phyloP scores from a whole-genome alignment of 64 coral and sea anemone genomes.

The Porites australiensis region DNA sequence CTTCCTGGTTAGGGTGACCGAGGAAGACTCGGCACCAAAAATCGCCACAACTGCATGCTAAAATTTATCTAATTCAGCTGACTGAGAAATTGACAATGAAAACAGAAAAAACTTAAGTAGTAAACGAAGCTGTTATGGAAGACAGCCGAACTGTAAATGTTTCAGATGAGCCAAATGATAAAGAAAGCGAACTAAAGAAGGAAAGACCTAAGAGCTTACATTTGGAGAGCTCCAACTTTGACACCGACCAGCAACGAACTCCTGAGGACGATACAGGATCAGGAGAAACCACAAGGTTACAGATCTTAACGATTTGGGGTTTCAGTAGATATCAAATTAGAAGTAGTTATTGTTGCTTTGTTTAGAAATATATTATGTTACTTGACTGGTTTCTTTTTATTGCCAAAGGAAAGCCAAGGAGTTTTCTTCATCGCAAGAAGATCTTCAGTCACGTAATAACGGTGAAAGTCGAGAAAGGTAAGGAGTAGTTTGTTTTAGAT shows the following conservation, averaged over 20 bases:
- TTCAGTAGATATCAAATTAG: background rate
- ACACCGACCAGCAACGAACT: constrained; percentile 2
- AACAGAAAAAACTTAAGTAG: background rate
- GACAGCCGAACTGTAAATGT: background rate
- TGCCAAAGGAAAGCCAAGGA: constrained; percentile 24
- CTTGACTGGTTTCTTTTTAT: background rate
- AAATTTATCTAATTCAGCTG: no score
- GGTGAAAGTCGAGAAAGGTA: constrained; percentile 15
- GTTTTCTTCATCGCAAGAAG: constrained; percentile 42
- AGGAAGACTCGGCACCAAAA: background rate
- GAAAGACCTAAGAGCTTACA: constrained; percentile 24
- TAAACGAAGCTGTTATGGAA: background rate
- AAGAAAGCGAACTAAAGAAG: constrained; percentile 15
- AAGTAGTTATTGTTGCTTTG: background rate
- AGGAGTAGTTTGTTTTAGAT: background rate
- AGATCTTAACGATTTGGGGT: background rate
- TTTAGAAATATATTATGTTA: background rate
- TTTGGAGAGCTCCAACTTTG: background rate
- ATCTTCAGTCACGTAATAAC: background rate
- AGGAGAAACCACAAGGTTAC: background rate
- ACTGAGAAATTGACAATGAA: background rate
- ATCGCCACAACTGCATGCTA: background rate
- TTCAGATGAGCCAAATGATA: background rate
- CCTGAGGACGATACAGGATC: background rate
- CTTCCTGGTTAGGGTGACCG: background rate